Base-by-base conservation (phyloP, 2,113 vertebrate species). In the Camelus bactrianus region DNA sequence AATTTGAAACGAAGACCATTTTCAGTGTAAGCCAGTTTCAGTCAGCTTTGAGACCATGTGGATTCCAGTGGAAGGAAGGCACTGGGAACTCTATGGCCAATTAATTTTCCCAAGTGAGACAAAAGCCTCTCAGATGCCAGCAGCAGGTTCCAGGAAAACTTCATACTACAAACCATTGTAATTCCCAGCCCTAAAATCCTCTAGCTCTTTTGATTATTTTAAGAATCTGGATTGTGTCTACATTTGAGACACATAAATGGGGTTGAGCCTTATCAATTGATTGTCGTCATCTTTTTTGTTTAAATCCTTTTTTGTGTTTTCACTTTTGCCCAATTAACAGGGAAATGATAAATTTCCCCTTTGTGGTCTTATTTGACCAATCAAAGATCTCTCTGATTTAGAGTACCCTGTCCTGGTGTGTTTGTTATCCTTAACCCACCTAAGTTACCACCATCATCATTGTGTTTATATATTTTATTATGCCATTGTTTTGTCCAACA, bases 41-140 rank as follows among this genome's bases (percentile, higher is more conserved):
- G 38, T 96, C 75, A 70, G 17, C 67, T 97, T 96, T 96, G 88
- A 96, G 28, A 93, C 87, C 83, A 69, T 93, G 54, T 84, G 77
- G 28, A 70, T 50, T 91, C 19, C 38, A 82, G 80, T 86, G n/a
- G 32, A 95, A 52, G 80, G 85, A 81, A 95, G 85, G 54, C 54
- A 81, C 1, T 20, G 5, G 81, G 91, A 95, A 22, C 48, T 97
- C 91, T 82, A 24, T 76, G 89, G 72, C 83, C 94, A 93, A 17
- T 98, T 97, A 93, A 22, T 98, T 97, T 86, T 83, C 89, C 91
- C 32, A 77, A 19, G 24, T 80, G 22, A 91, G 83, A 86, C 96
- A 70, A 96, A 94, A 83, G 8, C 69, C 38, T 80, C 50, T 94
- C 76, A 79, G 94, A 62, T 88, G 97, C 73, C n/a, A 94, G 42